A percentile compares a stretch with the other conserved stretches of the same genome.
Evolutionary conservation across 2,797 vertebrate species (phyloP).

Genomic region (Limosa lapponica): DNA sequence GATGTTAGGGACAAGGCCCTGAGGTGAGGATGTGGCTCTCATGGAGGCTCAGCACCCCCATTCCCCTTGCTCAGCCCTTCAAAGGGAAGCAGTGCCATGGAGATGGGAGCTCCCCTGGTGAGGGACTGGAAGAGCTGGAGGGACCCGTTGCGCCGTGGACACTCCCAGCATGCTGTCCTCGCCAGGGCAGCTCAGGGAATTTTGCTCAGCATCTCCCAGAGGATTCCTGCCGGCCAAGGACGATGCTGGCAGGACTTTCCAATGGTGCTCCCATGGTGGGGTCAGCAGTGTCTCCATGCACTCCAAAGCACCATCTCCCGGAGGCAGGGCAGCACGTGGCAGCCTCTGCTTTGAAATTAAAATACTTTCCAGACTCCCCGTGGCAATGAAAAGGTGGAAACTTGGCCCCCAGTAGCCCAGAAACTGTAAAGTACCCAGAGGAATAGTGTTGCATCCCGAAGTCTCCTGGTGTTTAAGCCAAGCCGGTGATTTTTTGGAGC

Average conservation of each 20-base stretch:
- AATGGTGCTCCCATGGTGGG: fast-evolving
- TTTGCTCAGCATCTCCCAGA: not conserved
- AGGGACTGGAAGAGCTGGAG: not conserved
- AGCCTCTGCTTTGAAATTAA: not conserved
- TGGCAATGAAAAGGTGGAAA: not conserved
- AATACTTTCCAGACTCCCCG: not conserved
- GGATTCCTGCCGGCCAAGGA: not conserved
- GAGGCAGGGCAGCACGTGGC: not conserved
- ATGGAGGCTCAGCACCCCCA: fast-evolving
- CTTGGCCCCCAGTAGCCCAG: not conserved
- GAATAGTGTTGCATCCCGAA: fast-evolving
- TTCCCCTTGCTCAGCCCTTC: not conserved
- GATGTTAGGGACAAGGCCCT: fast-evolving
- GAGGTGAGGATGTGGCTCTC: not conserved
- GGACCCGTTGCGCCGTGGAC: too few species aligned
- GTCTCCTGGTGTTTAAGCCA: not conserved
- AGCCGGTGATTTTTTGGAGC: not conserved
- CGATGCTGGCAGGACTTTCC: not conserved
- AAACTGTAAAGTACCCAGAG: not conserved
- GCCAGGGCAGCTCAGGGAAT: fast-evolving
- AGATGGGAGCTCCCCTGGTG: fast-evolving
- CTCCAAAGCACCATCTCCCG: not conserved
- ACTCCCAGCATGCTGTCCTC: not conserved
- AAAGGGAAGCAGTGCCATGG: not conserved
- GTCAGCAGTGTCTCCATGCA: fast-evolving